Percentiles rank a stretch among this genome's conserved stretches.
phyloP scores from a whole-genome alignment of 1,140 invertebrate species.

The Drosophila lini region DNA sequence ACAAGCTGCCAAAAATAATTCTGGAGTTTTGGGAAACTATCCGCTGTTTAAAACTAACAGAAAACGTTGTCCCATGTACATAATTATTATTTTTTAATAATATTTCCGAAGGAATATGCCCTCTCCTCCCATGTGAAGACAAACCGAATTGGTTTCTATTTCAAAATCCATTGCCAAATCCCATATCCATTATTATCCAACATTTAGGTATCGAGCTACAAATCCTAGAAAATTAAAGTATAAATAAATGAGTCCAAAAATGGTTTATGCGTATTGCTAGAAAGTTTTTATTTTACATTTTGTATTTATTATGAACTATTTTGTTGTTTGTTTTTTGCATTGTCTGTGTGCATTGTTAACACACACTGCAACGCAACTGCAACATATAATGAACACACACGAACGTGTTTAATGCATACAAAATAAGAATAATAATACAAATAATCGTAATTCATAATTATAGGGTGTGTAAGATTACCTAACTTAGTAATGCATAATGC shows the following conservation, averaged over 20 bases:
- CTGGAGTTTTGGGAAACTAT: too few species aligned
- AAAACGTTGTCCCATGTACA: too few species aligned
- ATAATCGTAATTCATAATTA: constrained; percentile 60
- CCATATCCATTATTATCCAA: constrained; percentile 28
- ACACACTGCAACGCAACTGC: constrained; percentile 63
- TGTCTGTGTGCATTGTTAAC: constrained; percentile 48
- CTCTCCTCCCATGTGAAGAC: too few species aligned
- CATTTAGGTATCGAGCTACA: background rate
- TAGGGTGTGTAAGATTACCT: constrained; percentile 57
- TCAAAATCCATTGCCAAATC: background rate
- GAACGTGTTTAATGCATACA: constrained; percentile 69
- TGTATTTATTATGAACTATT: constrained; percentile 64
- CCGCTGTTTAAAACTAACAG: too few species aligned
- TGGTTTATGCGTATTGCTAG: constrained; percentile 72
- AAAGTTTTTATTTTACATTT: constrained; percentile 78
- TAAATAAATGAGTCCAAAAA: constrained; percentile 39
- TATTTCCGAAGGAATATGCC: background rate
- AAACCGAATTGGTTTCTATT: background rate
- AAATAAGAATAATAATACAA: constrained; percentile 80
- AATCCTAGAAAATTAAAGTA: constrained; percentile 13
- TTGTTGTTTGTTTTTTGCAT: constrained; percentile 57
- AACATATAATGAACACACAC: constrained; percentile 73
- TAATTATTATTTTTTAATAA: too few species aligned
- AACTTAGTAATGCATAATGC: constrained; percentile 75
- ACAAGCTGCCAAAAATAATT: too few species aligned